These are phyloP conservation scores for Blomia tropicalis DNA, from an alignment of 2,888 invertebrate species.

Conservation along the genomic window DNA sequence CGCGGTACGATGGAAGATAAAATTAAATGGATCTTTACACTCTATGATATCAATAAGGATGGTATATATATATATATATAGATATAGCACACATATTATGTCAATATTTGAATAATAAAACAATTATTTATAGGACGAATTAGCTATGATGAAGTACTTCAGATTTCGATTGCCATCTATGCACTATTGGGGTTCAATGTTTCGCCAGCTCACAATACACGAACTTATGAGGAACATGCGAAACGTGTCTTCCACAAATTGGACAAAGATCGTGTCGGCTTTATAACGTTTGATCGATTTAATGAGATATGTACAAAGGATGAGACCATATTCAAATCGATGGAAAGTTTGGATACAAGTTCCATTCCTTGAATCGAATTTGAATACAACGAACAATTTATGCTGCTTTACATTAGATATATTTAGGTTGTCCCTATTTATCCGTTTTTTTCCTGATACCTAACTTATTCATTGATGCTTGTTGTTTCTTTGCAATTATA, in stretches of 20 bases:
- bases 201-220: constrained; percentile 22
- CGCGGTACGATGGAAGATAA: constrained; percentile 83
- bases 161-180: constrained; percentile 80
- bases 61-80: constrained; percentile 11
- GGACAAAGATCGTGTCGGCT: constrained; percentile 19
- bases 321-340: constrained; percentile 28
- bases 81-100: not conserved
- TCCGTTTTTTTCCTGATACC: too few species aligned
- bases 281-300: constrained; percentile 25
- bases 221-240: constrained; percentile 26
- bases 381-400: too few species aligned
- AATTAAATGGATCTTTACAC: constrained; percentile 79
- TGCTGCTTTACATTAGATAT: not conserved
- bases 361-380: not conserved
- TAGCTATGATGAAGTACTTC: constrained; percentile 84
- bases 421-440: too few species aligned
- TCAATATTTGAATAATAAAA: not conserved
- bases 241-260: constrained; percentile 20
- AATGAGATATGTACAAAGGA: constrained; percentile 26
- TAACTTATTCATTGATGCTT: too few species aligned
- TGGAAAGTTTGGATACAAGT: constrained; percentile 28
- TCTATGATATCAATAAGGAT: constrained; percentile 69
- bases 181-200: constrained; percentile 60
- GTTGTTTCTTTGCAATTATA: too few species aligned
- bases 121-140: constrained; percentile 35